These are phyloP conservation scores for Luperina testacea DNA, from an alignment of 2,888 invertebrate genomes.

Conservation along the genomic window DNA sequence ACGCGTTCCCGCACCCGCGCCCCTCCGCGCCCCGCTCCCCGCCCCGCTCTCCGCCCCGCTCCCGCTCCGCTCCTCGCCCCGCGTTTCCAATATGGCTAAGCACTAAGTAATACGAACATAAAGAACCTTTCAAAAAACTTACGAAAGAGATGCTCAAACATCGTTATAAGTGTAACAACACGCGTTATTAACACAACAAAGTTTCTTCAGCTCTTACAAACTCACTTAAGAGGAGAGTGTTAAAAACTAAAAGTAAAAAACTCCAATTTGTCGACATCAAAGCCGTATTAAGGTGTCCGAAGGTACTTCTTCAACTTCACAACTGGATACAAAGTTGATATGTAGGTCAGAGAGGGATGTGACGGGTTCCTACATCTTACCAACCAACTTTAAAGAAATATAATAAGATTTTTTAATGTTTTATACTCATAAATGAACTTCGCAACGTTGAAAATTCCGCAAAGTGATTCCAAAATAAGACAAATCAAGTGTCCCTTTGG, in stretches of 20 bases:
- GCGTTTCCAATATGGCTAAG: no score
- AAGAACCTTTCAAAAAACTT: neutral
- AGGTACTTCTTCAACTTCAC: neutral
- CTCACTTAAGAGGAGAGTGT: neutral
- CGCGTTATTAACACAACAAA: neutral
- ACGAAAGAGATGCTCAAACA: neutral
- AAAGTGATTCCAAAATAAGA: no score
- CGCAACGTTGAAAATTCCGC: no score
- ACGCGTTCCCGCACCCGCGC: no score
- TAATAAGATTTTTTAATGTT: no score
- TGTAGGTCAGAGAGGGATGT: neutral
- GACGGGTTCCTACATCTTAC: neutral
- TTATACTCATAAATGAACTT: no score
- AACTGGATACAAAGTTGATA: slow-evolving; percentile 6
- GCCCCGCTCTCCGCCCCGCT: no score
- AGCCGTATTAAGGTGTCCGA: slow-evolving; percentile 4
- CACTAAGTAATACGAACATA: neutral
- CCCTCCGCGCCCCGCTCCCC: no score
- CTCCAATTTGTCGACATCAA: neutral
- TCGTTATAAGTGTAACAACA: neutral
- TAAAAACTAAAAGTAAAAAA: slow-evolving; percentile 19
- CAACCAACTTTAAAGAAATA: no score
- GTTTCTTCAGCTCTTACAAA: neutral
- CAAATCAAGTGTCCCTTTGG: no score
- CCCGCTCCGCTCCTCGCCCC: no score